Percentiles rank a stretch among this genome's conserved stretches.
These are phyloP conservation scores for Penaeus vannamei DNA, from an alignment of 1,140 invertebrate species.

Conservation along the genomic window DNA sequence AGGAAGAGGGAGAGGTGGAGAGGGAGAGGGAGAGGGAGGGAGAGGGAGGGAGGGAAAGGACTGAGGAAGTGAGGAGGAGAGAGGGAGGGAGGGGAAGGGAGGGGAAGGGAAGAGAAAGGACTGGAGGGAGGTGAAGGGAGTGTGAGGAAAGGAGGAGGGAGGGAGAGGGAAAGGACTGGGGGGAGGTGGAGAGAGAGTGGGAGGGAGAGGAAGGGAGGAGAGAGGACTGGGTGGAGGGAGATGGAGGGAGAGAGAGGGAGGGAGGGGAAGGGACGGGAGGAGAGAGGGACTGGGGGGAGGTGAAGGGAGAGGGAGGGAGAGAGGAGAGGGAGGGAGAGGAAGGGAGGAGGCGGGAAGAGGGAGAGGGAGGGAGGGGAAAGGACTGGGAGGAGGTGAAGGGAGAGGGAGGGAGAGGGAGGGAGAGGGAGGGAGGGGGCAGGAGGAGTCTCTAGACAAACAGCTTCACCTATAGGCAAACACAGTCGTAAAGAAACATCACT, in stretches of 20 bases:
- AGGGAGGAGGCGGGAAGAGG: neutral
- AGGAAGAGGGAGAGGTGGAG: neutral
- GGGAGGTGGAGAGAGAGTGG: neutral
- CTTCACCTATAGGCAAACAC: slow-evolving; percentile 4
- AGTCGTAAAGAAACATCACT: slow-evolving; percentile 6
- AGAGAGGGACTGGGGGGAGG: neutral
- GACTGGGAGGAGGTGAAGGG: neutral
- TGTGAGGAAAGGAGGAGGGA: neutral
- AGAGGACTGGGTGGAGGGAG: neutral
- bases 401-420: neutral
- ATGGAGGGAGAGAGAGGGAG: neutral
- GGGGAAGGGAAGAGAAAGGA: neutral
- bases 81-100: neutral
- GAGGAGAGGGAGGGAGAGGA: neutral
- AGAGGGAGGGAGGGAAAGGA: neutral
- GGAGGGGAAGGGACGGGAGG: neutral
- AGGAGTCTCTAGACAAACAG: too few species aligned
- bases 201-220: neutral
- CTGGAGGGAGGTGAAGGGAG: neutral
- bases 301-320: too few species aligned
- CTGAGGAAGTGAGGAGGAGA: neutral
- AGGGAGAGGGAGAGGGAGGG: neutral
- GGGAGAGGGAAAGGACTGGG: neutral
- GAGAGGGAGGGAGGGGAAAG: too few species aligned
- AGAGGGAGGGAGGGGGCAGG: neutral